Percentiles rank a stretch among this genome's conserved stretches.
phyloP scores from a whole-genome alignment of 1,140 invertebrate genomes.

The Euschistus heros region DNA sequence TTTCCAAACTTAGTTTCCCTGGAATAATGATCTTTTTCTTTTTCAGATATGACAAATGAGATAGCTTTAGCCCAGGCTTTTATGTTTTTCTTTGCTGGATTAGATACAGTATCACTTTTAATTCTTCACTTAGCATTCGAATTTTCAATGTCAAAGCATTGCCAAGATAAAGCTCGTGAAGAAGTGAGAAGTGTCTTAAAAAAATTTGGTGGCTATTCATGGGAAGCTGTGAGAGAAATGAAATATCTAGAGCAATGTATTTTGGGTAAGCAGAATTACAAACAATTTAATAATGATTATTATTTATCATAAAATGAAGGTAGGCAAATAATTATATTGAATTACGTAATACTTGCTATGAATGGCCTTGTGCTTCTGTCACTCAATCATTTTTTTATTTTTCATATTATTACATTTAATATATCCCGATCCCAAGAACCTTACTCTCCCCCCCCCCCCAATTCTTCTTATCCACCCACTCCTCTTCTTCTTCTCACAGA shows the following conservation, averaged over 20 bases:
- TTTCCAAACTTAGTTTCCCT: too few species aligned
- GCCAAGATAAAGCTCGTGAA: slow-evolving; percentile 41
- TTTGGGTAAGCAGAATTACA: slow-evolving; percentile 33
- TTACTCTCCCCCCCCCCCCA: too few species aligned
- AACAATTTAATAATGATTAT: not conserved
- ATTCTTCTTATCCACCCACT: too few species aligned
- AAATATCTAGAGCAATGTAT: slow-evolving; percentile 47
- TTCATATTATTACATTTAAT: not conserved
- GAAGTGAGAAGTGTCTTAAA: slow-evolving; percentile 43
- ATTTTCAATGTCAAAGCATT: slow-evolving; percentile 33
- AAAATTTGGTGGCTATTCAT: slow-evolving; percentile 38
- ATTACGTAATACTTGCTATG: too few species aligned
- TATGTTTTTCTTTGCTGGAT: slow-evolving; percentile 25
- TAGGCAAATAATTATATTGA: not conserved
- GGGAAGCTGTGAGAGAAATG: slow-evolving; percentile 43
- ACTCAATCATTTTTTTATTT: too few species aligned
- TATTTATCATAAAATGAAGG: not conserved
- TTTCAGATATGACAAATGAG: slow-evolving; percentile 33
- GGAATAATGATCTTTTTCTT: not conserved
- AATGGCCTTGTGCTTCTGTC: slow-evolving; percentile 2
- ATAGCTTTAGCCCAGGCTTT: slow-evolving; percentile 27
- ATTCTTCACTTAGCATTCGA: slow-evolving; percentile 26
- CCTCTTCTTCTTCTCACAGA: too few species aligned
- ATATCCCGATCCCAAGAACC: too few species aligned
- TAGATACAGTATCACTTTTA: slow-evolving; percentile 25